Evolutionary conservation across 2,113 vertebrate species (phyloP).

Genomic region (Syrmaticus mikado): DNA sequence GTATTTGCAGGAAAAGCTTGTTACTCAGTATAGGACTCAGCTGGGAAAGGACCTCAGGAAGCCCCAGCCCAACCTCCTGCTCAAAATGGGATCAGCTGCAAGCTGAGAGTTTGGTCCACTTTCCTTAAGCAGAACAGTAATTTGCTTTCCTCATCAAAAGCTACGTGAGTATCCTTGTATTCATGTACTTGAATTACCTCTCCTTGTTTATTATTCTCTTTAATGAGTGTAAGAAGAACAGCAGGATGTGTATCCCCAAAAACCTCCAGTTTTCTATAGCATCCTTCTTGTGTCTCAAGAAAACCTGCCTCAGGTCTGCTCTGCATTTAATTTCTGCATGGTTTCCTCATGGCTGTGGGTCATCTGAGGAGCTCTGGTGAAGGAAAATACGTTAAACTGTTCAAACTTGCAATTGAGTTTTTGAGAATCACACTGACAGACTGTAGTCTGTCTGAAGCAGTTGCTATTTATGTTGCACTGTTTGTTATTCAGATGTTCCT

Average conservation of each 20-base stretch:
- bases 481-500: neutral
- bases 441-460: neutral
- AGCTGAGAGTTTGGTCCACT: neutral
- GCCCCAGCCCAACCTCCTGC: neutral
- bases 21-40: neutral
- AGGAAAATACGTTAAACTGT: neutral
- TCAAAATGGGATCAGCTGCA: neutral
- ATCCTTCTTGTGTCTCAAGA: neutral
- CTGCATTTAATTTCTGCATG: neutral
- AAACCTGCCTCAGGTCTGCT: neutral
- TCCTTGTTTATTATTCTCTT: neutral
- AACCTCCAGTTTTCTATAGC: neutral
- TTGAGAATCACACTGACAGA: neutral
- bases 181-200: neutral
- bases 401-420: neutral
- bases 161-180: neutral
- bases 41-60: neutral
- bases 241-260: neutral
- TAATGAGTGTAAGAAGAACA: neutral
- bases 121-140: neutral
- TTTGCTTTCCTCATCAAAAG: neutral
- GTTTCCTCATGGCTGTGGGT: fast-evolving
- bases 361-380: neutral
- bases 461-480: neutral
- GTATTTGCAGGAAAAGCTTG: neutral